Conservation (phyloP, 2,113 vertebrate species). For the Sapayoa aenigma region DNA sequence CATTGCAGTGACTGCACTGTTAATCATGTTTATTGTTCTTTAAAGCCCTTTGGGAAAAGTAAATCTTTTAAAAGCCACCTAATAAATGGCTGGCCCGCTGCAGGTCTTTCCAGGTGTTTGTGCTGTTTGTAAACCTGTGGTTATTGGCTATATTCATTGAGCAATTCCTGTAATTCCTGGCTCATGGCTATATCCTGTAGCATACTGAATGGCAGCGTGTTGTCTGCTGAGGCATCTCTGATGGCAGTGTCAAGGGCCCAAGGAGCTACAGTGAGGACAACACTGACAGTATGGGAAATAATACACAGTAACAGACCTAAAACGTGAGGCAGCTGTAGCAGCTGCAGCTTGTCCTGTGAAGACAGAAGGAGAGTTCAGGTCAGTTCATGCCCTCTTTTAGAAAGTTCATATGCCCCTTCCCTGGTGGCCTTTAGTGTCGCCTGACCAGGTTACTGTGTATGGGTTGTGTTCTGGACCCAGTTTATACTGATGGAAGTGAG, state of each 20-base stretch:
- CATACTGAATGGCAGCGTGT: neutral
- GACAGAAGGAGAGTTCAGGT: neutral
- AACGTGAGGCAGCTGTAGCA: neutral
- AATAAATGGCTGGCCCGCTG: neutral
- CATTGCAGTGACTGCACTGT: neutral
- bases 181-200: neutral
- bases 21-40: neutral
- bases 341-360: neutral
- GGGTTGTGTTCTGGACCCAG: neutral
- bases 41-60: neutral
- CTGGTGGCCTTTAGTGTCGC: neutral
- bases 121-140: neutral
- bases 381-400: neutral
- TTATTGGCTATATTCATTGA: neutral
- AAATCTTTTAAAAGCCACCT: neutral
- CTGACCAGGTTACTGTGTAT: neutral
- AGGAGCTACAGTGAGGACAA: neutral
- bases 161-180: neutral
- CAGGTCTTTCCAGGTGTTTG: neutral
- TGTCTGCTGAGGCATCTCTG: neutral
- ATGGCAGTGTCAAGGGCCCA: neutral
- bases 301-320: neutral
- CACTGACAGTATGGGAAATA: neutral
- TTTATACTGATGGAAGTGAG: neutral
- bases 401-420: neutral